A percentile compares a stretch with the other conserved stretches of the same genome.
Conservation (phyloP, 2,113 vertebrate genomes). For the Ifrita kowaldi region DNA sequence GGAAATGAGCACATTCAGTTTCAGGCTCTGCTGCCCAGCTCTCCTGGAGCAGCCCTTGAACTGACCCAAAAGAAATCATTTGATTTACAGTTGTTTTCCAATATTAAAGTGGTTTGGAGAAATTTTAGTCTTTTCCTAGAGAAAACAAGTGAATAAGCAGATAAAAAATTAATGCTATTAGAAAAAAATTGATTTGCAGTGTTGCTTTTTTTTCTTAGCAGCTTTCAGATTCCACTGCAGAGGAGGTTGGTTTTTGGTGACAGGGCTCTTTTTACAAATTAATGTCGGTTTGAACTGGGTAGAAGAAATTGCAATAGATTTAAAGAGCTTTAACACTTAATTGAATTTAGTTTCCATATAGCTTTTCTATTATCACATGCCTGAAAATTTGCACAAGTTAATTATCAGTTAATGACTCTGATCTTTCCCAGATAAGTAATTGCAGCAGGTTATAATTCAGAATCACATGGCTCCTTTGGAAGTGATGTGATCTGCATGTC, state of each 20-base stretch:
- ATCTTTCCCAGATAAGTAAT: neutral
- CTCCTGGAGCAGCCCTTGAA: neutral
- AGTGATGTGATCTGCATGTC: neutral
- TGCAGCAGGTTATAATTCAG: neutral
- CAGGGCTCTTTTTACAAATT: neutral
- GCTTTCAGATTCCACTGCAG: neutral
- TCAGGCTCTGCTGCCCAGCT: neutral
- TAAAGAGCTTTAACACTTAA: neutral
- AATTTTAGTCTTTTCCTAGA: neutral
- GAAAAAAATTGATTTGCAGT: neutral
- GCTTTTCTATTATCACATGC: neutral
- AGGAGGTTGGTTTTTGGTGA: neutral
- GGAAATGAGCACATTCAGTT: slow-evolving; percentile 5
- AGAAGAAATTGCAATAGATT: neutral
- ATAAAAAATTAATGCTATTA: neutral
- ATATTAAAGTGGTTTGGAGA: neutral
- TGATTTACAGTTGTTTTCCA: neutral
- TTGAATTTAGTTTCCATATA: neutral
- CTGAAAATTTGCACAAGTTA: neutral
- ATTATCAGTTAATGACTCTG: neutral
- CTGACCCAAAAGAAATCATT: neutral
- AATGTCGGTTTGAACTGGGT: neutral
- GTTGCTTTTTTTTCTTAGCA: neutral
- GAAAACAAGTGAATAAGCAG: neutral
- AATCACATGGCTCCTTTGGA: neutral